Percentiles rank a stretch among this genome's conserved stretches.
phyloP scores from a whole-genome alignment of 2,888 invertebrate species.

The Invenusta paracnida region DNA sequence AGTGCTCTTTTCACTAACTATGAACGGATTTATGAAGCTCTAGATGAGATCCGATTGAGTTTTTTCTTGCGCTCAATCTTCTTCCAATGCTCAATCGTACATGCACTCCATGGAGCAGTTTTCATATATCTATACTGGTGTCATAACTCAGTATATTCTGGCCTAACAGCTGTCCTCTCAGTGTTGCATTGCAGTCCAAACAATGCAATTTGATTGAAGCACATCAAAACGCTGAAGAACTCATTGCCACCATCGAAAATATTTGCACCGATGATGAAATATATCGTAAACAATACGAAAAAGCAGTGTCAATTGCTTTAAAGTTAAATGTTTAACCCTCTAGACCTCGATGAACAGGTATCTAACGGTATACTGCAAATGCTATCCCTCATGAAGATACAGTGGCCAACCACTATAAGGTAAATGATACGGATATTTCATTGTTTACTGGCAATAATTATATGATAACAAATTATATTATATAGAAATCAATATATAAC shows the following conservation, averaged over 20 bases:
- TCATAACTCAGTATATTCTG: neutral
- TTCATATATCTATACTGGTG: neutral
- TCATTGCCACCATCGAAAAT: neutral
- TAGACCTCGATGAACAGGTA: neutral
- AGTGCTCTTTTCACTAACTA: neutral
- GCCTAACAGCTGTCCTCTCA: neutral
- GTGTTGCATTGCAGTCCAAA: neutral
- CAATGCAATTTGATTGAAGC: neutral
- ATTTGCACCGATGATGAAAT: neutral
- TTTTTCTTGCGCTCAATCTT: neutral
- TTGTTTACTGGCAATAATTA: too few species aligned
- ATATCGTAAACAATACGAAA: neutral
- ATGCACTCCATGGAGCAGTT: neutral
- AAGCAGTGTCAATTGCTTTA: neutral
- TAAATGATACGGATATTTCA: too few species aligned
- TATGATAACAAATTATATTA: too few species aligned
- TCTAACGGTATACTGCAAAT: neutral
- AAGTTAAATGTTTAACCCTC: neutral
- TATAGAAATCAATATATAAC: too few species aligned
- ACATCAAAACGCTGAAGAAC: neutral
- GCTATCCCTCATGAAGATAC: neutral
- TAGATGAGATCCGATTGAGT: neutral
- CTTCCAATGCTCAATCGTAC: neutral
- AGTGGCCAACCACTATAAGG: too few species aligned
- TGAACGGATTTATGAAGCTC: neutral